A percentile compares a stretch with the other conserved stretches of the same genome.
phyloP scores from a whole-genome alignment of 2,888 invertebrate species.

The Digitonthophagus gazella region DNA sequence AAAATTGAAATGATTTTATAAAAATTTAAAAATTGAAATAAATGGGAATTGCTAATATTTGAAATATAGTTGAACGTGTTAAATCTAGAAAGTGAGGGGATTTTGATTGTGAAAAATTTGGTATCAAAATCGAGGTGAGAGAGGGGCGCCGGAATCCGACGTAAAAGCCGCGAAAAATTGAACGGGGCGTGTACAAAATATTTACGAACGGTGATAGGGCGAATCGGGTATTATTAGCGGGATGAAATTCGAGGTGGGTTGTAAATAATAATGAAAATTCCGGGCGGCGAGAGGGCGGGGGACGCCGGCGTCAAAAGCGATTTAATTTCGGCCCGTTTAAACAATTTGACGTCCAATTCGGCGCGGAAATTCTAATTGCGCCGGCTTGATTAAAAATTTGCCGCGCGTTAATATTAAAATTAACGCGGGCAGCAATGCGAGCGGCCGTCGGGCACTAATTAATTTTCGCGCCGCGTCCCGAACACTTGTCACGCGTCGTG shows the following conservation, averaged over 20 bases:
- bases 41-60: no score
- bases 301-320: conserved; percentile 29
- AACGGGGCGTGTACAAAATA: conserved; percentile 1
- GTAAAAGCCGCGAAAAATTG: background rate
- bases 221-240: conserved; percentile 15
- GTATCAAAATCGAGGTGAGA: background rate
- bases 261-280: conserved; percentile 36
- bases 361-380: conserved; percentile 43
- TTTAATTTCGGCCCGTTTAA: conserved; percentile 42
- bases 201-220: conserved; percentile 3
- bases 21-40: no score
- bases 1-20: no score
- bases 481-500: conserved; percentile 45
- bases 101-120: background rate
- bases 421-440: conserved; percentile 41
- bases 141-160: background rate
- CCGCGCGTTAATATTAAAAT: conserved; percentile 46
- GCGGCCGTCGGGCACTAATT: conserved; percentile 41
- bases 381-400: conserved; percentile 47
- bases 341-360: conserved; percentile 42
- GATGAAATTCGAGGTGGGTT: background rate
- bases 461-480: conserved; percentile 42
- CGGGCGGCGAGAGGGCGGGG: conserved; percentile 13
- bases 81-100: no score
- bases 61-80: no score